phyloP scores from a whole-genome alignment of 2,888 invertebrate genomes.

The Dolichomitus sp. region DNA sequence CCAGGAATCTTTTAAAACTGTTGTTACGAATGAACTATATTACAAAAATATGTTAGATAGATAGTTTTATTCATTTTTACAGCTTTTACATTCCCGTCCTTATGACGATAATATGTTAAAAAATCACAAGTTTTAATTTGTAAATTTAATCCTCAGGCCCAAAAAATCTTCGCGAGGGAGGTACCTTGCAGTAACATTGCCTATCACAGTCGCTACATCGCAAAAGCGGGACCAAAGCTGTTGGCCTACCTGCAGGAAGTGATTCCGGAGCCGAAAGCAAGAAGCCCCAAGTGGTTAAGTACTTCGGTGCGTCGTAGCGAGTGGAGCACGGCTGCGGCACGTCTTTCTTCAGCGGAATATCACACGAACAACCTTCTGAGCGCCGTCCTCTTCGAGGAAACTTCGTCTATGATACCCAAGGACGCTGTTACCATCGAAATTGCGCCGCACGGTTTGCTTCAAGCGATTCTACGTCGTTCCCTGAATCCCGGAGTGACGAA shows the following conservation, averaged over 20 bases:
- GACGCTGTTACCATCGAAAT: conserved; percentile 95
- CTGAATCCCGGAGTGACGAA: conserved; percentile 91
- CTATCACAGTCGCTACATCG: conserved; percentile 95
- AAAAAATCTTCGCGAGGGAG: conserved; percentile 93
- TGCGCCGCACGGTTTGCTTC: conserved; percentile 96
- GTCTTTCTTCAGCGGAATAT: conserved; percentile 94
- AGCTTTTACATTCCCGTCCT: no score
- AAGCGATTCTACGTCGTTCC: conserved; percentile 94
- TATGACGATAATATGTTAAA: no score
- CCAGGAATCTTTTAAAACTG: no score
- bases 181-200: conserved; percentile 96
- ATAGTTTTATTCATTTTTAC: no score
- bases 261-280: conserved; percentile 89
- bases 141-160: conserved; percentile 84
- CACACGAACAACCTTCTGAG: conserved; percentile 94
- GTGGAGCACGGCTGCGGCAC: conserved; percentile 90
- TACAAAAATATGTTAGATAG: no score
- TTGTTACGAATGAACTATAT: no score
- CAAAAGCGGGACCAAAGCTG: conserved; percentile 90
- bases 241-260: conserved; percentile 89
- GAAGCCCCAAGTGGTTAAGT: conserved; percentile 94
- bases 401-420: conserved; percentile 91
- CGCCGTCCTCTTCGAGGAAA: conserved; percentile 92
- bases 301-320: conserved; percentile 92
- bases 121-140: neutral